A percentile compares a stretch with the other conserved stretches of the same genome.
phyloP scores from a whole-genome alignment of 35 echinoderm and acorn worm species.

The Holothuria glaberrima region DNA sequence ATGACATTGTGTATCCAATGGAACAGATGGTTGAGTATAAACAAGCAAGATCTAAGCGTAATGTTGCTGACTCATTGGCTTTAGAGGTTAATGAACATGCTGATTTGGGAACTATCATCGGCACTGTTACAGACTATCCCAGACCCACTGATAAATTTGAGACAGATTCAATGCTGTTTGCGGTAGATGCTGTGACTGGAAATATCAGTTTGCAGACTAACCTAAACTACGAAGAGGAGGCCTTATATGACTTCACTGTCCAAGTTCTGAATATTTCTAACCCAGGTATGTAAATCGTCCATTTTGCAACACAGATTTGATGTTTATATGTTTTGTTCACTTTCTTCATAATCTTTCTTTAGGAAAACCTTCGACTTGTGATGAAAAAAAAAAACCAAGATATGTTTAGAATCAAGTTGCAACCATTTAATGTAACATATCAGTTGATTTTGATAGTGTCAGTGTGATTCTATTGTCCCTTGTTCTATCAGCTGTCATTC shows the following conservation, averaged over 20 bases:
- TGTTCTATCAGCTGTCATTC: too few species aligned
- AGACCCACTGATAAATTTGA: neutral
- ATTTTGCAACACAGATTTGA: neutral
- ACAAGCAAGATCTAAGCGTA: slow-evolving; percentile 28
- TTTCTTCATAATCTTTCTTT: neutral
- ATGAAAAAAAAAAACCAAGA: too few species aligned
- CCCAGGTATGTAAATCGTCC: slow-evolving; percentile 1
- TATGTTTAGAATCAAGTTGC: too few species aligned
- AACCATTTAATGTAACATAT: too few species aligned
- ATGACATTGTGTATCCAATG: slow-evolving; percentile 15
- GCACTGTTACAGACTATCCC: slow-evolving; percentile 7
- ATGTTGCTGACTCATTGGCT: neutral
- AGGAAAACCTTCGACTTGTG: neutral
- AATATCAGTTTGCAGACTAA: slow-evolving; percentile 2
- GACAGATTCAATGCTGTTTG: slow-evolving; percentile 30
- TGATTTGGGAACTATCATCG: neutral
- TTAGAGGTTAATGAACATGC: slow-evolving; percentile 18
- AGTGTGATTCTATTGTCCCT: too few species aligned
- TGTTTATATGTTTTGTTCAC: neutral
- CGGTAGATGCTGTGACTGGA: slow-evolving; percentile 27
- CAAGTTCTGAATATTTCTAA: slow-evolving; percentile 6
- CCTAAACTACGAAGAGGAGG: slow-evolving; percentile 29
- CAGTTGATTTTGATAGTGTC: too few species aligned
- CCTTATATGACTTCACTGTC: neutral
- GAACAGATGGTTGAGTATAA: slow-evolving; percentile 27